These are phyloP conservation scores for Hyles lineata DNA, from an alignment of 2,888 invertebrate genomes.

Conservation along the genomic window DNA sequence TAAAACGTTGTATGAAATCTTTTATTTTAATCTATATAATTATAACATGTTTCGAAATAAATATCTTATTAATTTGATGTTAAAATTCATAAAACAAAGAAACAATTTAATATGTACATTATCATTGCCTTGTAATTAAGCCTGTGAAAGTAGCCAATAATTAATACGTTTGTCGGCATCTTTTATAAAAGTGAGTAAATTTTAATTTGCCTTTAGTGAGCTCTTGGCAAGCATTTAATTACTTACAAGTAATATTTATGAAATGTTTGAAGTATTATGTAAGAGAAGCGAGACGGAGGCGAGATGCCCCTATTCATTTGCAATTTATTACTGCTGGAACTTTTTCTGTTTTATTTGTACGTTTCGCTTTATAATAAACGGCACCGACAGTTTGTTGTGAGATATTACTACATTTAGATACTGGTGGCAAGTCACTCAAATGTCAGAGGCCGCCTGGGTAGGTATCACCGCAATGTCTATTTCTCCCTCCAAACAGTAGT, in stretches of 20 bases:
- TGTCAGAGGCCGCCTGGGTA: too few relatives aligned
- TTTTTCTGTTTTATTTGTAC: neutral
- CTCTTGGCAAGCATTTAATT: neutral
- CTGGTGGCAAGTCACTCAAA: too few relatives aligned
- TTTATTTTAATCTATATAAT: too few relatives aligned
- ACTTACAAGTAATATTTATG: slow-evolving; percentile 3
- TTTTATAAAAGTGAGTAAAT: neutral
- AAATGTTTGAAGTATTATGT: slow-evolving; percentile 3
- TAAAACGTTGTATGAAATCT: too few relatives aligned
- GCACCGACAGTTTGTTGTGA: neutral
- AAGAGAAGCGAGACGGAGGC: neutral
- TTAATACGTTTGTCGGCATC: neutral
- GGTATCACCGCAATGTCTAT: too few relatives aligned
- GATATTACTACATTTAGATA: too few relatives aligned
- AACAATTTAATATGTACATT: too few relatives aligned
- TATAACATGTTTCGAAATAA: too few relatives aligned
- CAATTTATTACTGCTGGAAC: neutral
- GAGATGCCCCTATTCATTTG: neutral
- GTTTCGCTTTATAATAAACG: neutral
- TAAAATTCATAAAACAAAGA: too few relatives aligned
- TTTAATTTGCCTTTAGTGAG: neutral
- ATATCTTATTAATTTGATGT: too few relatives aligned
- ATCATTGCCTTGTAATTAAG: neutral
- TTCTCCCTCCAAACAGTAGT: too few relatives aligned
- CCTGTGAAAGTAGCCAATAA: neutral